A percentile compares a stretch with the other conserved stretches of the same genome.
Evolutionary conservation across 2,113 vertebrate species (phyloP).

Genomic region (Heterotis niloticus): DNA sequence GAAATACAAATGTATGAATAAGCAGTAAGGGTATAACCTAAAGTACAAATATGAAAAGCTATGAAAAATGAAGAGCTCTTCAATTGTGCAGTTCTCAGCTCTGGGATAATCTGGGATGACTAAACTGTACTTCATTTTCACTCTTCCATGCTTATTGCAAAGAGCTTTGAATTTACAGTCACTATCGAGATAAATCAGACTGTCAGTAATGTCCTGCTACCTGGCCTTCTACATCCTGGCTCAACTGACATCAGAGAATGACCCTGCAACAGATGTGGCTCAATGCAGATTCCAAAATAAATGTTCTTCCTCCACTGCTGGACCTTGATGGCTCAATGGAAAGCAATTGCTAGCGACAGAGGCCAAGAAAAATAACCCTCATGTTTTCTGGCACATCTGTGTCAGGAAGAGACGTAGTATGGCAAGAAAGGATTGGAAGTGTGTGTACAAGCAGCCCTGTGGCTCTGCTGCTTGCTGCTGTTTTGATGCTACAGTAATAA

Average conservation of each 20-base stretch:
- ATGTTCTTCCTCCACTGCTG: background rate
- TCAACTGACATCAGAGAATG: conserved; percentile 13
- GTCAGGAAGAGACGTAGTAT: conserved; percentile 8
- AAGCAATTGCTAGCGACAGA: conserved; percentile 1
- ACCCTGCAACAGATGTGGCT: conserved; percentile 9
- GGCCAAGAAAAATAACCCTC: background rate
- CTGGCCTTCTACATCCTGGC: background rate
- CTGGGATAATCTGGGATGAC: background rate
- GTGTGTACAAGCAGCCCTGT: background rate
- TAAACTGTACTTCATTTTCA: background rate
- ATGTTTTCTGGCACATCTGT: conserved; percentile 6
- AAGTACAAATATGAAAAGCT: background rate
- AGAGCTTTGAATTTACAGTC: conserved; percentile 2
- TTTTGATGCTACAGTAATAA: background rate
- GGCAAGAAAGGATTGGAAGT: background rate
- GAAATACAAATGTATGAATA: too few species aligned
- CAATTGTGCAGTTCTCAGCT: background rate
- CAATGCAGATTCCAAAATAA: conserved; percentile 5
- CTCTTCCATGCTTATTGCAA: background rate
- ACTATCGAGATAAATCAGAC: conserved; percentile 18
- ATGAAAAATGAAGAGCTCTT: conserved; percentile 1
- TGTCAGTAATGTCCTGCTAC: conserved; percentile 14
- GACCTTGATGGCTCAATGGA: conserved; percentile 22
- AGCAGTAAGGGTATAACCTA: background rate
- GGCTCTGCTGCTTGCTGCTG: background rate